Percentiles rank a stretch among this genome's conserved stretches.
Evolutionary conservation across 2,888 invertebrate genomes (phyloP).

Genomic region (Oscheius sp.): DNA sequence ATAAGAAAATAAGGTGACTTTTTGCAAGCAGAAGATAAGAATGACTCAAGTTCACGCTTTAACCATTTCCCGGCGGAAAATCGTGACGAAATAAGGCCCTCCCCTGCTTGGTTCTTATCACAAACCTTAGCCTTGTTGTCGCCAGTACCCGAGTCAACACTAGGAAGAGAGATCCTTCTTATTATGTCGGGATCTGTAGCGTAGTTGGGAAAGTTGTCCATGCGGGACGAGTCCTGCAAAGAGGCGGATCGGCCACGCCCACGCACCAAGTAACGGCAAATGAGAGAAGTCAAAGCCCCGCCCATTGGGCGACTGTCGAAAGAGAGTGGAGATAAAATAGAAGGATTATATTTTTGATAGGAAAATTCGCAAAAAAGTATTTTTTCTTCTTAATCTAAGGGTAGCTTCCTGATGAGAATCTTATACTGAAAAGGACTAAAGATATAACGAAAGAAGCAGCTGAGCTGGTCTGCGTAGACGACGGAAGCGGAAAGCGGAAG

Average conservation of each 20-base stretch:
- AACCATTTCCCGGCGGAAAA: constrained; percentile 2
- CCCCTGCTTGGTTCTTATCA: constrained; percentile 9
- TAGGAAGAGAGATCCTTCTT: constrained; percentile 8
- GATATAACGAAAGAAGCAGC: not conserved
- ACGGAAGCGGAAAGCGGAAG: constrained; percentile 31
- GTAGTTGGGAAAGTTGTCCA: constrained; percentile 26
- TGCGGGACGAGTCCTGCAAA: constrained; percentile 25
- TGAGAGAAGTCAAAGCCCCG: constrained; percentile 28
- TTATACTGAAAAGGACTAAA: not conserved
- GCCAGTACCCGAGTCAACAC: not conserved
- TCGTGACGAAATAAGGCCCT: not conserved
- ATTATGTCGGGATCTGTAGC: constrained; percentile 18
- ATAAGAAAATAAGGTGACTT: not conserved
- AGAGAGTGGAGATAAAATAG: not conserved
- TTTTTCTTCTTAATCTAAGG: not conserved
- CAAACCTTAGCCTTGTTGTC: constrained; percentile 22
- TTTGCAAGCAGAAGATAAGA: not conserved
- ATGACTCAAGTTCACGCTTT: not conserved
- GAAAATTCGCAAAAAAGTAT: not conserved
- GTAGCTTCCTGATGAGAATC: not conserved
- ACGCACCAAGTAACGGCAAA: constrained; percentile 24
- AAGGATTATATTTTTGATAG: not conserved
- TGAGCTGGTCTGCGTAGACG: not conserved
- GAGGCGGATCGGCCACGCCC: constrained; percentile 10
- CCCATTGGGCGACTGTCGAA: constrained; percentile 20